These are phyloP conservation scores for Pygoscelis antarcticus DNA, from an alignment of 2,113 vertebrate genomes.

Conservation along the genomic window DNA sequence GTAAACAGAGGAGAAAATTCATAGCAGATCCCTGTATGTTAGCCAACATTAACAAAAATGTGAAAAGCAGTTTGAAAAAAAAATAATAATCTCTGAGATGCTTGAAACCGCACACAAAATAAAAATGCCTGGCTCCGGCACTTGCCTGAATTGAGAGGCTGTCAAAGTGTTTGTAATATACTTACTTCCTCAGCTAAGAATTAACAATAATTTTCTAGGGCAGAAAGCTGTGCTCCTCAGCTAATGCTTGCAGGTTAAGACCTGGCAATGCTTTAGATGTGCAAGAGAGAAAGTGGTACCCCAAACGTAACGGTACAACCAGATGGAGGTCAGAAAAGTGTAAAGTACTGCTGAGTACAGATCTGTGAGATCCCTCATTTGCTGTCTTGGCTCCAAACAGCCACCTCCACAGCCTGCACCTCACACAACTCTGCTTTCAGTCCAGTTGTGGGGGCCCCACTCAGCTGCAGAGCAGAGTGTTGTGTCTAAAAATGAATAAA, in stretches of 20 bases:
- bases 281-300: not conserved
- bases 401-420: not conserved
- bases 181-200: not conserved
- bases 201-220: not conserved
- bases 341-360: not conserved
- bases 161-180: not conserved
- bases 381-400: not conserved
- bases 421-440: not conserved
- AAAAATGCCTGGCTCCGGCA: not conserved
- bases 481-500: not conserved
- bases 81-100: not conserved
- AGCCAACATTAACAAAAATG: not conserved
- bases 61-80: not conserved
- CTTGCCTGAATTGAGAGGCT: not conserved
- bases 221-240: not conserved
- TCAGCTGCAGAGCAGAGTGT: not conserved
- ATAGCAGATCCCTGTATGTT: not conserved
- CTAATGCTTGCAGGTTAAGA: not conserved
- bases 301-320: rapidly evolving
- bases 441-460: not conserved
- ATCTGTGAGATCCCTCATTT: not conserved
- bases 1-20: not conserved
- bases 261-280: not conserved
- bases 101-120: not conserved
- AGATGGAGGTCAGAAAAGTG: not conserved